Conservation (phyloP, 2,113 vertebrate genomes). For the Paradisaea rubra region DNA sequence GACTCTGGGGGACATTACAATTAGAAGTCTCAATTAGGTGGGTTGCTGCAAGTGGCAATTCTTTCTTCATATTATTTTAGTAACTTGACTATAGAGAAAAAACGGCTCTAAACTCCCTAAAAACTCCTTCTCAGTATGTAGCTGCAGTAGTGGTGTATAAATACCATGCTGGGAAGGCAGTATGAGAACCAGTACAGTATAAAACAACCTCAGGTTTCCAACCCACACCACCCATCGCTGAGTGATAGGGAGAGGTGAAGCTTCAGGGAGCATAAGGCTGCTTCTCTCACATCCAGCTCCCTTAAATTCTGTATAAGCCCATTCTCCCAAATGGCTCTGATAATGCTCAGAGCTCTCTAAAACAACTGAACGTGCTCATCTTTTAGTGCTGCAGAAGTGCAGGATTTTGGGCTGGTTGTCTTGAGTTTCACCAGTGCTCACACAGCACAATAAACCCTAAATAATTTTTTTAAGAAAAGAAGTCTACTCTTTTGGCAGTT, state of each 20-base stretch:
- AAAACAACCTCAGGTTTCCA: background rate
- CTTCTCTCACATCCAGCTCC: background rate
- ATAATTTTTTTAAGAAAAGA: background rate
- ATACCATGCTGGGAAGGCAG: background rate
- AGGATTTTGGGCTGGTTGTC: background rate
- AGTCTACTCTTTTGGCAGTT: rapidly evolving
- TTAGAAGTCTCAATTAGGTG: background rate
- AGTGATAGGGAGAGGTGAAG: background rate
- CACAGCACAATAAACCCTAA: background rate
- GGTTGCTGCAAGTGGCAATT: background rate
- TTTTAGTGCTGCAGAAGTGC: background rate
- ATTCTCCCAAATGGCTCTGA: background rate
- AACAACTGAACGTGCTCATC: background rate
- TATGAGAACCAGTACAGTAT: background rate
- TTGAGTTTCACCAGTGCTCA: background rate
- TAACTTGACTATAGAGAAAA: background rate
- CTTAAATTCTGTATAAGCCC: background rate
- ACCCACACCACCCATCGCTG: rapidly evolving
- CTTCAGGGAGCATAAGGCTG: background rate
- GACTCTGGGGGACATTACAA: background rate
- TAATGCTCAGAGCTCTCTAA: background rate
- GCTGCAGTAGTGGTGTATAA: background rate
- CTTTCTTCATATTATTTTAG: background rate
- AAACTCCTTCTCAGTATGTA: background rate
- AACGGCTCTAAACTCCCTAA: background rate